phyloP scores from a whole-genome alignment of 2,888 invertebrate genomes.

The Lasioglossum malachurum region DNA sequence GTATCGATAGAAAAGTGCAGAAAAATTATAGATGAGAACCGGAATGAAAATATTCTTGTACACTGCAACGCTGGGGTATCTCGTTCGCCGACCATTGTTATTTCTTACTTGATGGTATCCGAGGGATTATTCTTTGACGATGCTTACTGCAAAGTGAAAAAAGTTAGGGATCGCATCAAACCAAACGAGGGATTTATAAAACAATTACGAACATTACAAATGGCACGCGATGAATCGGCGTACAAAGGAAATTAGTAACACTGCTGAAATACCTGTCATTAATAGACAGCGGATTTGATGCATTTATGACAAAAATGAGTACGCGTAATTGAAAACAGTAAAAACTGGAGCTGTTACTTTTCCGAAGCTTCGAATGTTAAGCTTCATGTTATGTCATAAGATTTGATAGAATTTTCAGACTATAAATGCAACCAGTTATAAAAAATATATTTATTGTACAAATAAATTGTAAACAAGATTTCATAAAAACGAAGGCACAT shows the following conservation, averaged over 20 bases:
- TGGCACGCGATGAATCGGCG: neutral
- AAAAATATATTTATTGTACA: too few species aligned
- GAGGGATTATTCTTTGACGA: slow-evolving; percentile 87
- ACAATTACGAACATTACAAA: slow-evolving; percentile 86
- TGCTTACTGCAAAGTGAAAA: slow-evolving; percentile 90
- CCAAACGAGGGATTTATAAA: slow-evolving; percentile 93
- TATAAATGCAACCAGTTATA: too few species aligned
- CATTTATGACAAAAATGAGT: too few species aligned
- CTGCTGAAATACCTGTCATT: neutral
- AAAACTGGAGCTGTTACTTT: too few species aligned
- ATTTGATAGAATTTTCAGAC: too few species aligned
- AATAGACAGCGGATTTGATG: too few species aligned
- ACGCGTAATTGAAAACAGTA: too few species aligned
- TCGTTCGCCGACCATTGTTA: slow-evolving; percentile 91
- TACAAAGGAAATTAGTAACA: slow-evolving; percentile 21
- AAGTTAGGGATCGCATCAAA: slow-evolving; percentile 88
- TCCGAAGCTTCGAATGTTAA: too few species aligned
- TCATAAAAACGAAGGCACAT: too few species aligned
- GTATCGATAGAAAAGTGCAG: slow-evolving; percentile 86
- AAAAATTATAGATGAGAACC: slow-evolving; percentile 87
- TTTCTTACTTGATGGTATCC: slow-evolving; percentile 92
- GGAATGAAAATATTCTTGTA: slow-evolving; percentile 88
- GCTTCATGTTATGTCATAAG: too few species aligned
- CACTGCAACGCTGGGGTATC: slow-evolving; percentile 98
- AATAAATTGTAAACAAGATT: too few species aligned